Percentiles rank a stretch among this genome's conserved stretches.
Conservation (phyloP, 2,113 vertebrate species). For the Lagenorhynchus albirostris region DNA sequence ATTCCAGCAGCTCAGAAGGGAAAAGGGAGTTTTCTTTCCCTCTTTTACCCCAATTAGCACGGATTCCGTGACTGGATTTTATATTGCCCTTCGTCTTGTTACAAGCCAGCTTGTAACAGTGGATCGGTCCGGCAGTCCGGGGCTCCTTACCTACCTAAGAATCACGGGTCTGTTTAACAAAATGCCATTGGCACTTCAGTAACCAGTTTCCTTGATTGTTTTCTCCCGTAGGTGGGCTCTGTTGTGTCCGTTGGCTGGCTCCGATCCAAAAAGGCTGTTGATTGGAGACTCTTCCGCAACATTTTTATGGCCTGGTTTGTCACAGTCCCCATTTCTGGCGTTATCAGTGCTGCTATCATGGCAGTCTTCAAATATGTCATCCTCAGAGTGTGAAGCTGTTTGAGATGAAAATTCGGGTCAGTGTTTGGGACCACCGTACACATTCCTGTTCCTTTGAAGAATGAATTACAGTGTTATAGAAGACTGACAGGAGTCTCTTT, state of each 20-base stretch:
- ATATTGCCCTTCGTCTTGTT: neutral
- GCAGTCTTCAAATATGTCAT: slow-evolving; percentile 88
- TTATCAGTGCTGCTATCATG: slow-evolving; percentile 96
- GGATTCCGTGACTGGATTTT: neutral
- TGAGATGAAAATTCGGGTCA: neutral
- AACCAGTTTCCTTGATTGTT: neutral
- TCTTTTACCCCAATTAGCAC: neutral
- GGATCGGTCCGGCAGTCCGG: neutral
- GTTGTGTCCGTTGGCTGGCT: slow-evolving; percentile 97
- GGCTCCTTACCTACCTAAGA: neutral
- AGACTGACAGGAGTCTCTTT: slow-evolving; percentile 29
- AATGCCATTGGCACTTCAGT: neutral
- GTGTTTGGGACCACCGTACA: slow-evolving; percentile 39
- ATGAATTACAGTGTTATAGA: slow-evolving; percentile 43
- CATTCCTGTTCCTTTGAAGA: slow-evolving; percentile 35
- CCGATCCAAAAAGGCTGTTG: slow-evolving; percentile 94
- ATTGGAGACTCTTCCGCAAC: slow-evolving; percentile 96
- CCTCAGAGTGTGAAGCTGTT: slow-evolving; percentile 55
- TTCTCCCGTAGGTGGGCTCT: slow-evolving; percentile 89
- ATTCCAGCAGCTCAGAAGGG: neutral
- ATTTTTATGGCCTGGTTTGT: slow-evolving; percentile 99
- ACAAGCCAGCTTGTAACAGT: neutral
- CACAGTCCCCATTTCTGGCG: slow-evolving; percentile 93
- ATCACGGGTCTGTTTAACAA: neutral
- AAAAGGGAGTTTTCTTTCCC: neutral